A percentile compares a stretch with the other conserved stretches of the same genome.
phyloP scores from a whole-genome alignment of 23 tunicate genomes.

The Botrylloides violaceus region DNA sequence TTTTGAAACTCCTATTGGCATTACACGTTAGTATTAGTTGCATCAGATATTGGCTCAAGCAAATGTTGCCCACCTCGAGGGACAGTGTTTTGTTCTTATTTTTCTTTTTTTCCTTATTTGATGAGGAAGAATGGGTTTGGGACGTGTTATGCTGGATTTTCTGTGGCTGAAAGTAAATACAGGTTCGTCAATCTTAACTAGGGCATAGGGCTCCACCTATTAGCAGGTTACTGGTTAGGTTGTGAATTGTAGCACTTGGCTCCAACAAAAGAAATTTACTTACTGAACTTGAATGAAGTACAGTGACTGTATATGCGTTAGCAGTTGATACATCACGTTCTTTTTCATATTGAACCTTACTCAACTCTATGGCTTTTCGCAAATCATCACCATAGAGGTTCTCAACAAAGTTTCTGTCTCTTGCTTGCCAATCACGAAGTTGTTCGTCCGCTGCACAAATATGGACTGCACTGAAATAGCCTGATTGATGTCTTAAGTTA shows the following conservation, averaged over 20 bases:
- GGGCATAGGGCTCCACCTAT: too few species aligned
- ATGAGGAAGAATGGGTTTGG: background rate
- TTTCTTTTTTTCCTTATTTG: constrained; percentile 3
- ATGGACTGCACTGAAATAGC: background rate
- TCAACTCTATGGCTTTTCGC: constrained; percentile 13
- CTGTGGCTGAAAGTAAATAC: too few species aligned
- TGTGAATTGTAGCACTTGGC: too few species aligned
- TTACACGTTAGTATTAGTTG: too few species aligned
- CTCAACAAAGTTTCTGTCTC: constrained; percentile 7
- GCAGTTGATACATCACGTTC: background rate
- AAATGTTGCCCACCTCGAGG: background rate
- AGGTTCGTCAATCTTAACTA: too few species aligned
- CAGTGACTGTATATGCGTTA: background rate
- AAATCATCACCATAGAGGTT: constrained; percentile 13
- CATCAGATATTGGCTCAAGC: background rate
- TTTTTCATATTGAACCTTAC: constrained; percentile 7
- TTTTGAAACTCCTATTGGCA: constrained; percentile 3
- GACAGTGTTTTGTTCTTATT: background rate
- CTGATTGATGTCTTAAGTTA: background rate
- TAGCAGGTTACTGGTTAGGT: too few species aligned
- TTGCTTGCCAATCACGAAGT: constrained; percentile 8
- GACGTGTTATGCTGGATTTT: too few species aligned
- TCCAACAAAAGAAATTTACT: too few species aligned
- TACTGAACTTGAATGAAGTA: background rate
- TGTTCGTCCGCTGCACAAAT: background rate